Conservation (phyloP, 2,888 invertebrate species). For the Philereme transversata region DNA sequence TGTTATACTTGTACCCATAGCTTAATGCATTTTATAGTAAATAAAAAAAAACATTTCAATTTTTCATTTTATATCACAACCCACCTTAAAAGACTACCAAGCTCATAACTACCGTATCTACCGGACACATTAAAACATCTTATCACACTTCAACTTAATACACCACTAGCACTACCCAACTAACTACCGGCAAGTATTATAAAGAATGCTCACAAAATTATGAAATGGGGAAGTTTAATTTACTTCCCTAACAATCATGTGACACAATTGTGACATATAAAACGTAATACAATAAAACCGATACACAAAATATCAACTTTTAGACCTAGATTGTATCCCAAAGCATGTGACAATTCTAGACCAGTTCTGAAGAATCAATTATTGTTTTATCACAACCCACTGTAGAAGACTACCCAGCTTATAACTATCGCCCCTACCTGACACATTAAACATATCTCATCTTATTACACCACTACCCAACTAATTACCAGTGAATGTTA, state of each 20-base stretch:
- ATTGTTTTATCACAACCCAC: conserved; percentile 2
- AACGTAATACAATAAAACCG: no score
- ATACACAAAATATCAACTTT: no score
- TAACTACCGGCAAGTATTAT: background rate
- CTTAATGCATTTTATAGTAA: no score
- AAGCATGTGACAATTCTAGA: no score
- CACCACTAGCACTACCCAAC: conserved; percentile 1
- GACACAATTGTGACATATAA: no score
- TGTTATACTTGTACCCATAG: no score
- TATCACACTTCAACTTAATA: no score
- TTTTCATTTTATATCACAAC: background rate
- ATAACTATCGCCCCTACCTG: no score
- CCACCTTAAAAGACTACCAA: background rate
- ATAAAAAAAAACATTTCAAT: no score
- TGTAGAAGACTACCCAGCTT: background rate
- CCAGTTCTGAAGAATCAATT: background rate
- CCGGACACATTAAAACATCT: background rate
- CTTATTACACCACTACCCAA: background rate
- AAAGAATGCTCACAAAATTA: conserved; percentile 65
- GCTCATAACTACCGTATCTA: background rate
- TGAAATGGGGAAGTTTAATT: conserved; percentile 69
- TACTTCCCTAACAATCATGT: background rate
- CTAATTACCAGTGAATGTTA: background rate
- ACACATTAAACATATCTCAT: no score
- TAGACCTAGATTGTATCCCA: no score